Evolutionary conservation across 2,113 vertebrate genomes (phyloP).

Genomic region (Coptodon rendalli): DNA sequence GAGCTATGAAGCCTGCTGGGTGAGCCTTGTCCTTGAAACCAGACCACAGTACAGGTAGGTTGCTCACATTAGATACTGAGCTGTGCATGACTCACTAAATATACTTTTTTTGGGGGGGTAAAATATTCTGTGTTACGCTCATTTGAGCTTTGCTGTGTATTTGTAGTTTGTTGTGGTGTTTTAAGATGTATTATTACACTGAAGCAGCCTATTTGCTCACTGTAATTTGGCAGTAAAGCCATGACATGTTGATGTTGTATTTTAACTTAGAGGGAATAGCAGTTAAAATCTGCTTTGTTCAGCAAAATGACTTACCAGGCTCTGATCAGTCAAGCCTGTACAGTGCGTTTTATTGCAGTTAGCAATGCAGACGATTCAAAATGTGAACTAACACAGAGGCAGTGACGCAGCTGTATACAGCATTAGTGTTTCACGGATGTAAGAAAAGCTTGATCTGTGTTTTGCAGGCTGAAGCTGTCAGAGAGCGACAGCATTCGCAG

Average conservation of each 20-base stretch:
- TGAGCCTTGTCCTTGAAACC: constrained; percentile 64
- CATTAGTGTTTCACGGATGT: background rate
- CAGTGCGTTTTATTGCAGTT: background rate
- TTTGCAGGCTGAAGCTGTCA: constrained; percentile 42
- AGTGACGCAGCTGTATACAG: background rate
- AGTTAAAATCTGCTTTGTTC: background rate
- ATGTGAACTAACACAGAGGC: background rate
- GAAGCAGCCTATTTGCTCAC: background rate
- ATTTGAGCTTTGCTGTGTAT: background rate
- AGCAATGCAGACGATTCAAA: background rate
- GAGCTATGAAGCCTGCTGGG: constrained; percentile 58
- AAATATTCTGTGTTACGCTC: background rate
- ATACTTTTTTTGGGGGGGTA: background rate
- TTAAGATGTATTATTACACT: background rate
- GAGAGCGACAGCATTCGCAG: constrained; percentile 45
- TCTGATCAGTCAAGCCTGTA: background rate
- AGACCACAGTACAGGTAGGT: constrained; percentile 63
- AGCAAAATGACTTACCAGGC: background rate
- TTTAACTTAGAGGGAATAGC: background rate
- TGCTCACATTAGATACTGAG: background rate
- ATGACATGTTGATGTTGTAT: background rate
- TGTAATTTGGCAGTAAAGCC: background rate
- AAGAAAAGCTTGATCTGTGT: background rate
- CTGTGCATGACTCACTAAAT: background rate
- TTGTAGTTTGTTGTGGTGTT: background rate